Evolutionary conservation across 2,113 vertebrate species (phyloP).

Genomic region (Vireo altiloquus): DNA sequence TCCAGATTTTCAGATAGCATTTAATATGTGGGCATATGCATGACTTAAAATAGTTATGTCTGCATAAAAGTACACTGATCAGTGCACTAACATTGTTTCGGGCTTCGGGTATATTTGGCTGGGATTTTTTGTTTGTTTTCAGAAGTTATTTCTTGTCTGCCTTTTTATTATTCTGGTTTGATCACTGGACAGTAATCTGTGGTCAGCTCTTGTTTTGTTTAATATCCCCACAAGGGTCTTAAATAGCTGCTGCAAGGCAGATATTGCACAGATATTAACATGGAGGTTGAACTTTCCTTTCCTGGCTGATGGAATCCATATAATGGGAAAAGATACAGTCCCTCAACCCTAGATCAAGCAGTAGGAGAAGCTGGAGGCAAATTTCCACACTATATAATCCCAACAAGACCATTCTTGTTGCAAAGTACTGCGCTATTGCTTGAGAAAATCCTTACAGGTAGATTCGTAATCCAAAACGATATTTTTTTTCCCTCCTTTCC

Average conservation of each 20-base stretch:
- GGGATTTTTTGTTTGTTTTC: background rate
- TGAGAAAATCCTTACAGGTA: background rate
- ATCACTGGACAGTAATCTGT: background rate
- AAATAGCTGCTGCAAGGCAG: background rate
- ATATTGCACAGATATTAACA: background rate
- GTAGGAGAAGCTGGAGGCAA: background rate
- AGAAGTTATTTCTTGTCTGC: background rate
- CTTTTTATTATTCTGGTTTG: background rate
- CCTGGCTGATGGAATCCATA: background rate
- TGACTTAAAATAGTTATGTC: background rate
- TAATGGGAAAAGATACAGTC: background rate
- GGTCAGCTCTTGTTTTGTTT: background rate
- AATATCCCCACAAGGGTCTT: background rate
- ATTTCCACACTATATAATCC: background rate
- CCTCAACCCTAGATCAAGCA: background rate
- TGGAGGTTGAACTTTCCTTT: background rate
- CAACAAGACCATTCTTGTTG: background rate
- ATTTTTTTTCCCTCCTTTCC: background rate
- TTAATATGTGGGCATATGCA: background rate
- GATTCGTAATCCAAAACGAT: background rate
- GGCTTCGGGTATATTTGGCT: background rate
- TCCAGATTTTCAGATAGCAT: background rate
- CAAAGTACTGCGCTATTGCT: background rate
- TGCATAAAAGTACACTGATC: background rate
- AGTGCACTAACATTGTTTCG: background rate